These are phyloP conservation scores for Anniella stebbinsi DNA, from an alignment of 2,797 vertebrate species.

Conservation along the genomic window DNA sequence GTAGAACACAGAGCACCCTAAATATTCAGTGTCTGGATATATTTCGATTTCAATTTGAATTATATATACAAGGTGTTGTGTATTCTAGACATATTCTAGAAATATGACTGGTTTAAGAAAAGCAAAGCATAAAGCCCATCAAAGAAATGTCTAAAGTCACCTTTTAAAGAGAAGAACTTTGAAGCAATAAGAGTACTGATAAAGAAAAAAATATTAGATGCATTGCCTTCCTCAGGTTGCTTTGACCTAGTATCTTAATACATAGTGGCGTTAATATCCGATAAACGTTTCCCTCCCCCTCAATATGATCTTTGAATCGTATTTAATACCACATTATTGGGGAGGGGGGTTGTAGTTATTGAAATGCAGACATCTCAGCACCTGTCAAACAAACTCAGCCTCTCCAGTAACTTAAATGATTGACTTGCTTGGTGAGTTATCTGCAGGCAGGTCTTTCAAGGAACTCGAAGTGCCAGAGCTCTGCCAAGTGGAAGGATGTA, in stretches of 20 bases:
- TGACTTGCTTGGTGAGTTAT: slow-evolving; percentile 64
- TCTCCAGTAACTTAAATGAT: slow-evolving; percentile 58
- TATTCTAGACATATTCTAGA: no score
- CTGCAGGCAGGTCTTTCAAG: slow-evolving; percentile 70
- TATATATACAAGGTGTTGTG: no score
- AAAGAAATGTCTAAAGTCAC: neutral
- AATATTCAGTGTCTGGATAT: neutral
- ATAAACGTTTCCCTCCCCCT: slow-evolving; percentile 32
- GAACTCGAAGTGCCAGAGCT: slow-evolving; percentile 50
- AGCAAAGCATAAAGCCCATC: neutral
- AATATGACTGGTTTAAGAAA: neutral
- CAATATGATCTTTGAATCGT: slow-evolving; percentile 55
- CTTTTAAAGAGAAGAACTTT: neutral
- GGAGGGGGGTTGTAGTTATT: slow-evolving; percentile 41
- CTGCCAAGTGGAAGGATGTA: slow-evolving; percentile 66
- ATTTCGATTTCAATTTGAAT: no score
- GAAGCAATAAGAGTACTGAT: slow-evolving; percentile 17
- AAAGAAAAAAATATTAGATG: slow-evolving; percentile 40
- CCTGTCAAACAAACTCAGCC: slow-evolving; percentile 57
- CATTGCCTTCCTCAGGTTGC: slow-evolving; percentile 35
- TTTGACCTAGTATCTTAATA: slow-evolving; percentile 46
- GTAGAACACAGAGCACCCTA: neutral
- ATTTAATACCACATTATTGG: slow-evolving; percentile 60
- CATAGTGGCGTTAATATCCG: slow-evolving; percentile 11
- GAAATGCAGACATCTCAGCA: slow-evolving; percentile 52